Conservation (phyloP, 2,888 invertebrate species). For the Dioctria rufipes region DNA sequence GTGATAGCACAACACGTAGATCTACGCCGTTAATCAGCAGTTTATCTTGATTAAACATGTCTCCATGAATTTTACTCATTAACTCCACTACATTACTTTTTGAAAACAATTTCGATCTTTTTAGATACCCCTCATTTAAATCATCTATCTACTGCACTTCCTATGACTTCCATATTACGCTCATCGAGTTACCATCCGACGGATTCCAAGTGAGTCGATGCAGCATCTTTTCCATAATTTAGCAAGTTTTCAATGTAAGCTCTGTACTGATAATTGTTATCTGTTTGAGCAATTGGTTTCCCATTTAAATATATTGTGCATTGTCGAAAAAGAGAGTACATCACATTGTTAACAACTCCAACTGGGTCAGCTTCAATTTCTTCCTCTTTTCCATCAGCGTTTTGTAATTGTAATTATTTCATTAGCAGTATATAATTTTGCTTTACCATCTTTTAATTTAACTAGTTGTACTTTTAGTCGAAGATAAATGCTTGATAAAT, state of each 20-base stretch:
- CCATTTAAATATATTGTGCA: constrained; percentile 51
- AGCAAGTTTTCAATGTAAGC: constrained; percentile 50
- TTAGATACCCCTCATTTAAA: too few relatives aligned
- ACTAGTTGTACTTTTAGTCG: background rate
- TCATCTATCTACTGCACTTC: background rate
- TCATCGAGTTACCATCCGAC: constrained; percentile 19
- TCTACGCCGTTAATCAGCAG: too few relatives aligned
- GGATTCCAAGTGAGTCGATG: constrained; percentile 30
- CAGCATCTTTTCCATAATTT: constrained; percentile 51
- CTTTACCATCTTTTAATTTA: too few relatives aligned
- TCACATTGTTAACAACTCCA: constrained; percentile 41
- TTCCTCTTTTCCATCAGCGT: background rate
- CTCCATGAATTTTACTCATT: too few relatives aligned
- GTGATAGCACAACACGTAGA: too few relatives aligned
- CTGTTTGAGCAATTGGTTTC: constrained; percentile 45
- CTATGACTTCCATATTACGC: background rate
- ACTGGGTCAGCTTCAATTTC: background rate
- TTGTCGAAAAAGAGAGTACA: constrained; percentile 53
- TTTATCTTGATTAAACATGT: too few relatives aligned
- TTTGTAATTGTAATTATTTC: background rate
- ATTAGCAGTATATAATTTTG: background rate
- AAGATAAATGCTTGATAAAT: constrained; percentile 38
- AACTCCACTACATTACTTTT: too few relatives aligned
- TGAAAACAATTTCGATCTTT: too few relatives aligned
- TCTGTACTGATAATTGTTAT: constrained; percentile 50